Evolutionary conservation across 1,140 invertebrate genomes (phyloP).

Genomic region (Phymastichus coffea): DNA sequence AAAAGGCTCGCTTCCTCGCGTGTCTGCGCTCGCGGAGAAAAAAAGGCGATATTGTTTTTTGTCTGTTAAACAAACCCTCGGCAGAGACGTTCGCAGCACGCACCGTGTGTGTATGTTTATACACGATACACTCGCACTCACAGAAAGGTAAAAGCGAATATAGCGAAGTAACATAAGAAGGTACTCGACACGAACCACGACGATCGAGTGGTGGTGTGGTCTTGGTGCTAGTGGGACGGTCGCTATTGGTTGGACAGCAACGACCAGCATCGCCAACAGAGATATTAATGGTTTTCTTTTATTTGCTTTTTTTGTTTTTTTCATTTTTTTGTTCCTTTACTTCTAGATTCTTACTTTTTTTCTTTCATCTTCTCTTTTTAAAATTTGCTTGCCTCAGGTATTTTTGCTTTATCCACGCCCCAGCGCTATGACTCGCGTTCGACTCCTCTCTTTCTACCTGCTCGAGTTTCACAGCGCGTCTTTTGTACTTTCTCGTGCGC

Average conservation of each 20-base stretch:
- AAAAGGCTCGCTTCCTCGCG: too few species aligned
- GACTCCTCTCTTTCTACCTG: not conserved
- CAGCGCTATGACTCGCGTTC: too few species aligned
- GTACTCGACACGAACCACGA: conserved; percentile 33
- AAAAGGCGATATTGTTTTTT: too few species aligned
- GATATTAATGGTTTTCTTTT: conserved; percentile 26
- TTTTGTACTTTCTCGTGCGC: too few species aligned
- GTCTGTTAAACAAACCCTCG: too few species aligned
- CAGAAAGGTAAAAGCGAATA: conserved; percentile 19
- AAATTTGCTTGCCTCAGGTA: conserved; percentile 27
- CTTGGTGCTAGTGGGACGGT: conserved; percentile 41
- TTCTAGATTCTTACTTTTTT: conserved; percentile 5
- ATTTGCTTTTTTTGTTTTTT: conserved; percentile 11
- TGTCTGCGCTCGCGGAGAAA: too few species aligned
- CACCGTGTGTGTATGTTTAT: too few species aligned
- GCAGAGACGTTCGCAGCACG: too few species aligned
- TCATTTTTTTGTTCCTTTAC: not conserved
- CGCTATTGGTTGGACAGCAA: conserved; percentile 54
- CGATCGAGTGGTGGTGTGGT: conserved; percentile 15
- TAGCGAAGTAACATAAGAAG: conserved; percentile 33
- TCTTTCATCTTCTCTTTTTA: conserved; percentile 20
- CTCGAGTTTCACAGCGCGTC: too few species aligned
- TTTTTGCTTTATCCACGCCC: conserved; percentile 4
- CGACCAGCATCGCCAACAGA: conserved; percentile 57
- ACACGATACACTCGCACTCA: not conserved